phyloP scores from a whole-genome alignment of 2,888 invertebrate species.

The Scotopteryx bipunctaria region DNA sequence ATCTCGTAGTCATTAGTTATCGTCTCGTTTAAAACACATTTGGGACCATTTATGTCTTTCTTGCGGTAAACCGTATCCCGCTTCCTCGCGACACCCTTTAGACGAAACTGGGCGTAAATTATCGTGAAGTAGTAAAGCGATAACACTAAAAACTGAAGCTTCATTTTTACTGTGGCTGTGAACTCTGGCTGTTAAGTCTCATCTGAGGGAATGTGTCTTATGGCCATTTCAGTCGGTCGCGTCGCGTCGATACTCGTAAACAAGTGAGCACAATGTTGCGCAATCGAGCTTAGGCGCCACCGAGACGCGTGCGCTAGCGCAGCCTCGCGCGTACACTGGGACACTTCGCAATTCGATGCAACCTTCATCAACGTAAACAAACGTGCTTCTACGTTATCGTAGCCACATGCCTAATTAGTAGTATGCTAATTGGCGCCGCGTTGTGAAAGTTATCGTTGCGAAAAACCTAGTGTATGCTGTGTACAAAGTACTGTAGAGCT shows the following conservation, averaged over 20 bases:
- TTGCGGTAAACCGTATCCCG: conserved; percentile 70
- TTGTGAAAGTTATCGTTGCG: conserved; percentile 32
- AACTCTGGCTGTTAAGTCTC: conserved; percentile 41
- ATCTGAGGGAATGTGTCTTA: conserved; percentile 42
- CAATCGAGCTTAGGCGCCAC: conserved; percentile 74
- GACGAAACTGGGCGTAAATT: conserved; percentile 66
- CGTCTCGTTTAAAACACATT: conserved; percentile 81
- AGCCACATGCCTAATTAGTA: conserved; percentile 42
- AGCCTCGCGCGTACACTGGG: conserved; percentile 78
- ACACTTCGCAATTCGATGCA: conserved; percentile 80
- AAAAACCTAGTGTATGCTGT: conserved; percentile 5
- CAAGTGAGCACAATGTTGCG: conserved; percentile 66
- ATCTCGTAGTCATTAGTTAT: conserved; percentile 82
- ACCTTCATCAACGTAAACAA: conserved; percentile 81
- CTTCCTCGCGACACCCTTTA: conserved; percentile 68
- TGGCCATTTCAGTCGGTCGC: conserved; percentile 61
- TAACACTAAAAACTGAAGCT: conserved; percentile 69
- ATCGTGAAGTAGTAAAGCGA: conserved; percentile 63
- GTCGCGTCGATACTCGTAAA: conserved; percentile 60
- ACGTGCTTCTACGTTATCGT: conserved; percentile 64
- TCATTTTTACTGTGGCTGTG: conserved; percentile 63
- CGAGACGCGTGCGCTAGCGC: conserved; percentile 81
- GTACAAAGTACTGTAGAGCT: conserved; percentile 7
- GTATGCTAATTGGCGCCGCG: conserved; percentile 41
- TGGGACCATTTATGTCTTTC: conserved; percentile 74